phyloP scores from a whole-genome alignment of 2,888 invertebrate species.

The Eristalis intricaria region DNA sequence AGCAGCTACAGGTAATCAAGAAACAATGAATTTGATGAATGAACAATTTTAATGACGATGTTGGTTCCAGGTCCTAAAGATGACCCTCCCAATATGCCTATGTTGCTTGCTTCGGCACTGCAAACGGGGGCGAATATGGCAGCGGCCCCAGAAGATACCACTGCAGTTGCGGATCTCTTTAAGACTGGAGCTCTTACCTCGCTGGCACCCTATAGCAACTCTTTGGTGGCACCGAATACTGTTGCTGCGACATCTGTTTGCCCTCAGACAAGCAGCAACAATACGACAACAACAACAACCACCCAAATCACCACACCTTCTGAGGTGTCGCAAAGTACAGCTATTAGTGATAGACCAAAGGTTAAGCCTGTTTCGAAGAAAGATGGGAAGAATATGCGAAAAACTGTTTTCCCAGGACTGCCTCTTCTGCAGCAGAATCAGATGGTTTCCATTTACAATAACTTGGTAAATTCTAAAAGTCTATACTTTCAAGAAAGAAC shows the following conservation, averaged over 20 bases:
- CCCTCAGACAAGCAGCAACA: constrained; percentile 69
- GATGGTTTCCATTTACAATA: constrained; percentile 81
- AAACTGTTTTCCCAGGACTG: constrained; percentile 82
- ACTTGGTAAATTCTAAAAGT: constrained; percentile 78
- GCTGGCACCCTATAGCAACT: constrained; percentile 52
- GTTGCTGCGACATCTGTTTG: constrained; percentile 52
- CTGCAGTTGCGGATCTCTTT: constrained; percentile 59
- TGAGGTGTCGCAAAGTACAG: constrained; percentile 84
- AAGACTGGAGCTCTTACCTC: constrained; percentile 55
- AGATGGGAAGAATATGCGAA: constrained; percentile 88
- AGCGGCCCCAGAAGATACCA: constrained; percentile 55
- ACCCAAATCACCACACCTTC: constrained; percentile 80
- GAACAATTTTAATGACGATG: neutral
- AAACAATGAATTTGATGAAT: neutral
- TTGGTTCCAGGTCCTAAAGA: constrained; percentile 45
- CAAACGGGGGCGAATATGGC: constrained; percentile 55
- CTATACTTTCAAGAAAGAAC: neutral
- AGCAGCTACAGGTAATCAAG: constrained; percentile 39
- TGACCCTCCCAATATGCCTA: constrained; percentile 58
- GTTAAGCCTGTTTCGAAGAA: constrained; percentile 91
- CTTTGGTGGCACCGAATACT: constrained; percentile 52
- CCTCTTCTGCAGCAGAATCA: constrained; percentile 79
- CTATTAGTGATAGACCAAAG: constrained; percentile 92
- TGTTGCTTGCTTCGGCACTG: constrained; percentile 59
- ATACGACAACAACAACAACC: constrained; percentile 71